These are phyloP conservation scores for Pungitius pungitius DNA, from an alignment of 2,113 vertebrate genomes.

Conservation along the genomic window DNA sequence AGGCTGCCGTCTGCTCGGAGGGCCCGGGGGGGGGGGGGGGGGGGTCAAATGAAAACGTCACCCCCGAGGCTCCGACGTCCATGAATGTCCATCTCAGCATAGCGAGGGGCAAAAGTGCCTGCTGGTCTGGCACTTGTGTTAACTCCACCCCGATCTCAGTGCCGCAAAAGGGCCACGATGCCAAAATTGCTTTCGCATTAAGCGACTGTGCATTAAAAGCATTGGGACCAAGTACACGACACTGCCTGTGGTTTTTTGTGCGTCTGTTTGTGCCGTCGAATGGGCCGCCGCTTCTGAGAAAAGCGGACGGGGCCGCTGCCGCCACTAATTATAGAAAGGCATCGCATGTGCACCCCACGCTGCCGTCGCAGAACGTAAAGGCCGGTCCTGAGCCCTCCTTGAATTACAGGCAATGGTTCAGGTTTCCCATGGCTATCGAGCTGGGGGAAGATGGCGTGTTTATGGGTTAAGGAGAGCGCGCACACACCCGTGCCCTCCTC, in stretches of 20 bases:
- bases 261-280: slow-evolving; percentile 41
- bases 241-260: slow-evolving; percentile 15
- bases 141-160: slow-evolving; percentile 24
- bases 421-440: slow-evolving; percentile 72
- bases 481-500: slow-evolving; percentile 9
- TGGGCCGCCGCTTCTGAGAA: slow-evolving; percentile 47
- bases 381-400: slow-evolving; percentile 56
- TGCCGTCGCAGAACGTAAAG: slow-evolving; percentile 51
- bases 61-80: background rate
- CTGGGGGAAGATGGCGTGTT: slow-evolving; percentile 44
- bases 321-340: slow-evolving; percentile 71
- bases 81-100: slow-evolving; percentile 28
- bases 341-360: slow-evolving; percentile 56
- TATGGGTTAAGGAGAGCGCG: slow-evolving; percentile 44
- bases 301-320: slow-evolving; percentile 54
- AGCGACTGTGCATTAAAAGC: background rate
- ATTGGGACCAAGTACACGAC: slow-evolving; percentile 17
- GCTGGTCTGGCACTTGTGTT: slow-evolving; percentile 22
- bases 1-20: slow-evolving; percentile 56
- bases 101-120: slow-evolving; percentile 25
- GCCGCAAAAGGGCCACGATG: background rate
- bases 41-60: slow-evolving; percentile 40
- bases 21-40: slow-evolving; percentile 16
- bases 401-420: slow-evolving; percentile 59
- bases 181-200: background rate